Evolutionary conservation across 1,140 invertebrate genomes (phyloP).

Genomic region (Aphelenchoides fujianensis): DNA sequence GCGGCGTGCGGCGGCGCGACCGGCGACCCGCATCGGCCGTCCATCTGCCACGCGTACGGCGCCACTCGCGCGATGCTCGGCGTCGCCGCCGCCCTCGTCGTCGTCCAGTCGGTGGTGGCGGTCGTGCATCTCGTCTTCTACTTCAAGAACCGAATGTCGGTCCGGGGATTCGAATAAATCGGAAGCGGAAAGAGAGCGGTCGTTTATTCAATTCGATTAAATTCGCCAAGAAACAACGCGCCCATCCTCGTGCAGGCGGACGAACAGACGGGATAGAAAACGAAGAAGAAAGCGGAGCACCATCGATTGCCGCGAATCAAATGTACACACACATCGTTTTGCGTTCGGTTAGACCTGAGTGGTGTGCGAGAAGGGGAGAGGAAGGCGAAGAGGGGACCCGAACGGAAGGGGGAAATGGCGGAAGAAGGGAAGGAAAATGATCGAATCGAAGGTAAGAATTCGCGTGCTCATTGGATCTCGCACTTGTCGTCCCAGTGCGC

Average conservation of each 20-base stretch:
- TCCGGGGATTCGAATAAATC: neutral
- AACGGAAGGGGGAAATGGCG: too few relatives aligned
- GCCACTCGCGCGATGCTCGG: neutral
- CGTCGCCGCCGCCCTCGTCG: neutral
- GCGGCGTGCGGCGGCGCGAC: neutral
- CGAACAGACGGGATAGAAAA: too few relatives aligned
- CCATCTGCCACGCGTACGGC: neutral
- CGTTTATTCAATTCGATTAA: too few relatives aligned
- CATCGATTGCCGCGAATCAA: neutral
- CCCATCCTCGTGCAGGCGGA: too few relatives aligned
- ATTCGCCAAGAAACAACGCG: too few relatives aligned
- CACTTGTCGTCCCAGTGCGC: neutral
- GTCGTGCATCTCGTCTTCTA: neutral
- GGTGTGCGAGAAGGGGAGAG: neutral
- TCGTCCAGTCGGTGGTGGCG: neutral
- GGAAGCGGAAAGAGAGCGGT: too few relatives aligned
- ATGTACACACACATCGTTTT: neutral
- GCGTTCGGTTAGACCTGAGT: slow-evolving; percentile 1
- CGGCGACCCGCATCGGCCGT: neutral
- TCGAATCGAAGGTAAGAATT: neutral
- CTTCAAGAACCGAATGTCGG: neutral
- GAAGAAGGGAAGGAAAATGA: too few relatives aligned
- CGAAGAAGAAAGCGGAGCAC: neutral
- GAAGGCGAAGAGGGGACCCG: neutral
- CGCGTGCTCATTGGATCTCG: neutral